Conservation (phyloP, 2,113 vertebrate genomes). For the Forbesichthys agassizii region DNA sequence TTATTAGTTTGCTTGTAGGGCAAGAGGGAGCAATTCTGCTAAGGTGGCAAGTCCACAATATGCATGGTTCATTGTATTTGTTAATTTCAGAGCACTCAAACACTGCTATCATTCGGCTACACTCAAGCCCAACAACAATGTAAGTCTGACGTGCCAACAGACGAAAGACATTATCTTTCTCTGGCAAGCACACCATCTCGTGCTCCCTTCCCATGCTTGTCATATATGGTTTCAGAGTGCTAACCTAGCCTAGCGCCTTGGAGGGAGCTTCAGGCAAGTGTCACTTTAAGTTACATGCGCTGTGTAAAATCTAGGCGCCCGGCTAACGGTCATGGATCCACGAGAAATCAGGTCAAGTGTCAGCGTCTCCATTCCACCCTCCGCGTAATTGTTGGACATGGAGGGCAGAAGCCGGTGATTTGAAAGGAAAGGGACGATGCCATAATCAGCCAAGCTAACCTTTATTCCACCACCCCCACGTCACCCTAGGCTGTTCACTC, state of each 20-base stretch:
- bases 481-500: too few species aligned
- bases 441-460: conserved; percentile 62
- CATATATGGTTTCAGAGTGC: conserved; percentile 91
- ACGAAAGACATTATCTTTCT: not conserved
- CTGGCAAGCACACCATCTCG: not conserved
- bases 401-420: conserved; percentile 58
- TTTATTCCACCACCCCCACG: not conserved
- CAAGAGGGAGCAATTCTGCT: not conserved
- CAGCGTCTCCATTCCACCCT: conserved; percentile 54
- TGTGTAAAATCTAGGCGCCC: conserved; percentile 83
- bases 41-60: too few species aligned
- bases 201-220: conserved; percentile 73
- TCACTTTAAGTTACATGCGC: conserved; percentile 93
- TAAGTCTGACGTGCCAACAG: conserved; percentile 24
- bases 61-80: not conserved
- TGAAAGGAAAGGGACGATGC: conserved; percentile 56
- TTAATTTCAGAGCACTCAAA: not conserved
- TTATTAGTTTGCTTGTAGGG: not conserved
- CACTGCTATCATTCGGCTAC: not conserved
- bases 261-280: conserved; percentile 93
- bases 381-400: conserved; percentile 65
- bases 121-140: too few species aligned
- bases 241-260: conserved; percentile 84
- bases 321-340: conserved; percentile 93
- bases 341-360: conserved; percentile 93